Conservation (phyloP, 2,888 invertebrate species). For the Pterostichus madidus region DNA sequence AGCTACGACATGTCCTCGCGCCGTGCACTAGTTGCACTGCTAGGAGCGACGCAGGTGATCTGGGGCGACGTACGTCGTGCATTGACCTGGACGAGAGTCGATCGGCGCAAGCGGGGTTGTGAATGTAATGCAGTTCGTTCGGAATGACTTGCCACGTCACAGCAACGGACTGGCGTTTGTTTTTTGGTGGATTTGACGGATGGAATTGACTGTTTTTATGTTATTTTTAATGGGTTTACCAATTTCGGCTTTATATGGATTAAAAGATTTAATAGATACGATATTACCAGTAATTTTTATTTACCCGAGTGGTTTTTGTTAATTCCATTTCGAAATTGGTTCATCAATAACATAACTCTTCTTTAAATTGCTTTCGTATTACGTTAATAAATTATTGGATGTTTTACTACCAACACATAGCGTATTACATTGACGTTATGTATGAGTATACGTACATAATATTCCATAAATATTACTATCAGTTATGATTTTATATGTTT, state of each 20-base stretch:
- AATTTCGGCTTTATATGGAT: conserved; percentile 13
- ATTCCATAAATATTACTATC: too few species aligned
- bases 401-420: too few species aligned
- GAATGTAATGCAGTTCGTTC: conserved; percentile 56
- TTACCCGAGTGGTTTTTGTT: neutral
- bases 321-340: neutral
- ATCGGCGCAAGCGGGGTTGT: conserved; percentile 61
- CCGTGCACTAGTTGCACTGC: conserved; percentile 40
- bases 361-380: too few species aligned
- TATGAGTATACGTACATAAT: too few species aligned
- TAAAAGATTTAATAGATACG: neutral
- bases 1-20: conserved; percentile 30
- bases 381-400: too few species aligned
- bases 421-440: too few species aligned
- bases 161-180: neutral
- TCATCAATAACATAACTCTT: neutral
- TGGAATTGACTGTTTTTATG: conserved; percentile 5
- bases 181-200: conserved; percentile 11
- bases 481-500: too few species aligned
- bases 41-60: neutral
- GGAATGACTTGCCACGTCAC: conserved; percentile 21
- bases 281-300: neutral
- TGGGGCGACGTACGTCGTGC: conserved; percentile 49
- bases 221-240: conserved; percentile 14
- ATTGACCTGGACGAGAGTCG: conserved; percentile 49